These are phyloP conservation scores for Gobio gobio DNA, from an alignment of 2,113 vertebrate genomes.

Conservation along the genomic window DNA sequence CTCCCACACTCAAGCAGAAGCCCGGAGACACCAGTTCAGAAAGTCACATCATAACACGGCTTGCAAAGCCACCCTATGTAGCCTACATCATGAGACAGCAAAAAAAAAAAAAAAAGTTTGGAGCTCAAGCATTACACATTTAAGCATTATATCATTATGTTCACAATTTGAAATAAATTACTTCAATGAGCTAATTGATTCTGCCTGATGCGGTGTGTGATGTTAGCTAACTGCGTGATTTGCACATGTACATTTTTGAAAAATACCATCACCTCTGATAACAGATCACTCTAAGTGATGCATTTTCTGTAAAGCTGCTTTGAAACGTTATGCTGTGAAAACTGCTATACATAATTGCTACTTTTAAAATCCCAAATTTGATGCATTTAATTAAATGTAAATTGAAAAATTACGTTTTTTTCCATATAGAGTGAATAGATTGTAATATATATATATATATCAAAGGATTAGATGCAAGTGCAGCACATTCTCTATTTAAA, in stretches of 20 bases:
- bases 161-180: no score
- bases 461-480: no score
- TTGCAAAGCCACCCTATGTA: background rate
- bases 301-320: no score
- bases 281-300: no score
- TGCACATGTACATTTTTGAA: no score
- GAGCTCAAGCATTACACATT: background rate
- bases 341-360: no score
- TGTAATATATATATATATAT: background rate
- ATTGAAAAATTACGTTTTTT: background rate
- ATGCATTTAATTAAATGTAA: background rate
- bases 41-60: constrained; percentile 5
- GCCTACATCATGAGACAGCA: background rate
- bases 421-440: background rate
- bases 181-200: no score
- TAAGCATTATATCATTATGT: no score
- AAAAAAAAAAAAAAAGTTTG: background rate
- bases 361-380: background rate
- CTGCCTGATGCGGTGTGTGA: no score
- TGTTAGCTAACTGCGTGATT: no score
- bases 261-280: no score
- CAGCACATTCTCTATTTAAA: background rate
- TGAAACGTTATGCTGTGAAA: no score
- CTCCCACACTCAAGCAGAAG: constrained; percentile 33
- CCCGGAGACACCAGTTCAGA: constrained; percentile 12